Evolutionary conservation across 1,140 invertebrate species (phyloP), one percentile per base, ranked within the genome.

Genomic region (Lepidurus apus): DNA sequence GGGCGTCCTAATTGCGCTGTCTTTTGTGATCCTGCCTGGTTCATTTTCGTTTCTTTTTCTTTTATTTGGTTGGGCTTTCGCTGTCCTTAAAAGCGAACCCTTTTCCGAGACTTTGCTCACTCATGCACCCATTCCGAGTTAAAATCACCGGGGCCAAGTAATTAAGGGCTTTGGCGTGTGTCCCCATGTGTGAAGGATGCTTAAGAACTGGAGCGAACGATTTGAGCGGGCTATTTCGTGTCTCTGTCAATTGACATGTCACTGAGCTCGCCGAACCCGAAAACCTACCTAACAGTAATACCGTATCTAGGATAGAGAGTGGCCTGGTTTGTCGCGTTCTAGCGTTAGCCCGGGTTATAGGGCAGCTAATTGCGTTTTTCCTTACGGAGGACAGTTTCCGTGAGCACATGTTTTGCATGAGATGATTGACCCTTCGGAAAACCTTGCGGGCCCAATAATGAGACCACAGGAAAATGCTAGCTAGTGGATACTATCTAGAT

Each of bases 241-340:
- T 65, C 53, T 65, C n/a, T 13, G 53, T 65, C n/a, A 65, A 65
- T 65, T 65, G 53, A 65, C 53, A 65, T 65, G 53, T 65, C 53
- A 65, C 53, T 21, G 5, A 21, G 53, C 53, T 65, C 21, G 34
- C 34, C 34, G 34, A 34, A 34, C 34, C 34, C 34, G 34, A 34
- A 34, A 26, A 26, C 26, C 1, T 26, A 26, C 1, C 26, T n/a
- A n/a, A 26, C 26, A 2, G 34, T 34, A 34, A 34, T 34, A 2
- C 34, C 34, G 4, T 34, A 34, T 34, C 34, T 4, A 34, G 34
- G 34, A 34, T 34, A 34, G 34, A 34, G 34, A 34, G 34, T 34
- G 34, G 34, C 34, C 34, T 3, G 34, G 34, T 34, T 34, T 34
- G 34, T 34, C 34, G 34, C 3, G 34, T 34, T 3, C 34, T 34